Percentiles rank a stretch among this genome's conserved stretches.
Conservation (phyloP, 2,113 vertebrate genomes). For the Fulica atra region DNA sequence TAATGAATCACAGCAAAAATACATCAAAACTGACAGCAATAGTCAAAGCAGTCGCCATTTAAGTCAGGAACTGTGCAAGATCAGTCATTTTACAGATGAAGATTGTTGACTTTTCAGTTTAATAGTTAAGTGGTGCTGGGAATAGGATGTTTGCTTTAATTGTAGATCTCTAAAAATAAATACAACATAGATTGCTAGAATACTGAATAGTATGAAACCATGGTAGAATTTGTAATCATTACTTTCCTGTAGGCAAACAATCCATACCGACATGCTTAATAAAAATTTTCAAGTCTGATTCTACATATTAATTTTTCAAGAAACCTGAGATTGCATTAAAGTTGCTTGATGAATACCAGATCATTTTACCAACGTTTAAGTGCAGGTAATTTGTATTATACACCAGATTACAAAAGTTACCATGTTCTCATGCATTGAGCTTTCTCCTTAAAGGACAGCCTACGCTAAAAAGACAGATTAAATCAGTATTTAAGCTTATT, state of each 20-base stretch:
- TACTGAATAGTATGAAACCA: neutral
- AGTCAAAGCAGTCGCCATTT: neutral
- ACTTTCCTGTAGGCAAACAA: neutral
- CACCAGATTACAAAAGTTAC: neutral
- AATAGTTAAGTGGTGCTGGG: neutral
- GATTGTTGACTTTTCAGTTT: conserved; percentile 13
- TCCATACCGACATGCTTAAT: neutral
- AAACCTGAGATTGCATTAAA: neutral
- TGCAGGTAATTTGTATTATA: neutral
- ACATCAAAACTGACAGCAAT: neutral
- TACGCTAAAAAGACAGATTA: neutral
- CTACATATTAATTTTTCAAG: neutral
- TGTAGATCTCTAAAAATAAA: neutral
- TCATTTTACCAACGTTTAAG: neutral
- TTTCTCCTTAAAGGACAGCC: neutral
- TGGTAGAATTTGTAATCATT: neutral
- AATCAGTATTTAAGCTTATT: neutral
- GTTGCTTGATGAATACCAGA: neutral
- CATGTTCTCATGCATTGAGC: neutral
- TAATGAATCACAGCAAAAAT: neutral
- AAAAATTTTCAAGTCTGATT: neutral
- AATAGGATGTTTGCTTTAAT: neutral
- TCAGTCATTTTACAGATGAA: neutral
- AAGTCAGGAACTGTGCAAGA: neutral
- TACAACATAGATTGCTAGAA: neutral